Evolutionary conservation across 2,113 vertebrate genomes (phyloP).

Genomic region (Lagopus leucura): DNA sequence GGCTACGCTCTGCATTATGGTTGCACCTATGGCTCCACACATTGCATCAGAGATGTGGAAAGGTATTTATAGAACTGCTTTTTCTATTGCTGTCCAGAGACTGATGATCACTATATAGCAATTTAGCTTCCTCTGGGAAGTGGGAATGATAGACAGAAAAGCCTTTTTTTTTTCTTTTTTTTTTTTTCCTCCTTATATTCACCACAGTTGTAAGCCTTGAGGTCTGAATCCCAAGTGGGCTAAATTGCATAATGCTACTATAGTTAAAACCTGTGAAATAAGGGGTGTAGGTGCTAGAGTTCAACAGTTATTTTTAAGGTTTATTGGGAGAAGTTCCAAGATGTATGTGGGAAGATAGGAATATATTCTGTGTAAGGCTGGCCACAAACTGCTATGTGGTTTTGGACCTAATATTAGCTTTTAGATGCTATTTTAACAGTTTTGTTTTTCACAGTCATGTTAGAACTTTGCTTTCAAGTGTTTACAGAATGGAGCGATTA

Average conservation of each 20-base stretch:
- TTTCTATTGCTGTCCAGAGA: not conserved
- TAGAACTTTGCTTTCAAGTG: not conserved
- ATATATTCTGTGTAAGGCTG: not conserved
- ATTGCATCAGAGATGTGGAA: slow-evolving; percentile 95
- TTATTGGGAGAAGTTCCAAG: not conserved
- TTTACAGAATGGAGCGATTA: not conserved
- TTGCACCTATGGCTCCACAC: slow-evolving; percentile 92
- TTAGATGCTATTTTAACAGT: not conserved
- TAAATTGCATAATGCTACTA: not conserved
- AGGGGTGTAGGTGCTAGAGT: not conserved
- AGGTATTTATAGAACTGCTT: slow-evolving; percentile 78
- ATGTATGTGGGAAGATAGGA: not conserved
- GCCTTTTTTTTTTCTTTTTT: not conserved
- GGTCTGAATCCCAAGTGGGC: not conserved
- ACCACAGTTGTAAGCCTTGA: not conserved
- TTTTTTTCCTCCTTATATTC: not conserved
- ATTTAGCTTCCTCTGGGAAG: not conserved
- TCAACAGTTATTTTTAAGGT: not conserved
- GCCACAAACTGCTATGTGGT: not conserved
- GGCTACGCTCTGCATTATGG: slow-evolving; percentile 86
- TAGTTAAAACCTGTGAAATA: not conserved
- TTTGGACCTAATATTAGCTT: slow-evolving; percentile 2
- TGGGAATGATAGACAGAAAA: not conserved
- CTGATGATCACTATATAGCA: not conserved
- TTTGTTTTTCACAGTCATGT: not conserved